These are phyloP conservation scores for Sapajus apella DNA, from an alignment of 2,113 vertebrate genomes.

Conservation along the genomic window DNA sequence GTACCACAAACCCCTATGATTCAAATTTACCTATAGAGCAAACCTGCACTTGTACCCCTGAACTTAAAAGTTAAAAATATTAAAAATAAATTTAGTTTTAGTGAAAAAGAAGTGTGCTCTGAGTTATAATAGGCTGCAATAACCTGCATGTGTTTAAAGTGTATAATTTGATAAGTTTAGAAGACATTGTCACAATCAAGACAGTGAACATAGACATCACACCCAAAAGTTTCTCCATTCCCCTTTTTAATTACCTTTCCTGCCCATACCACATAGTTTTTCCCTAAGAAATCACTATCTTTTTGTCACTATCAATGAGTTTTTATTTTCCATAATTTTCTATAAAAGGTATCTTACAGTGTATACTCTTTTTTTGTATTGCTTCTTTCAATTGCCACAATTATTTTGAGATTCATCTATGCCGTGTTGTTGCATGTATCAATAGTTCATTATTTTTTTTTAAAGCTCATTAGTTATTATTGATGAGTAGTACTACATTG, in stretches of 20 bases:
- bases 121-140: not conserved
- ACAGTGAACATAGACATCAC: not conserved
- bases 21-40: no score
- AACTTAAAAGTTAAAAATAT: no score
- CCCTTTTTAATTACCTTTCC: not conserved
- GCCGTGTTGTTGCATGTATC: not conserved
- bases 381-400: not conserved
- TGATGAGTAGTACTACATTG: not conserved
- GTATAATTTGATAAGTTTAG: not conserved
- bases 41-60: no score
- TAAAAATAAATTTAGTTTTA: no score
- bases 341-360: not conserved
- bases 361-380: not conserved
- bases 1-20: no score
- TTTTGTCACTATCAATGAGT: not conserved
- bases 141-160: not conserved
- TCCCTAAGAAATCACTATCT: not conserved
- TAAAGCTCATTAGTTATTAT: not conserved
- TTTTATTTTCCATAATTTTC: conserved; percentile 20
- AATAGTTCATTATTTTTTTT: not conserved
- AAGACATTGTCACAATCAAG: not conserved
- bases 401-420: not conserved
- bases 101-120: no score
- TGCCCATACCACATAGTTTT: not conserved
- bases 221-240: not conserved